phyloP scores from a whole-genome alignment of 2,888 invertebrate genomes.

The Mycalesis mineus region DNA sequence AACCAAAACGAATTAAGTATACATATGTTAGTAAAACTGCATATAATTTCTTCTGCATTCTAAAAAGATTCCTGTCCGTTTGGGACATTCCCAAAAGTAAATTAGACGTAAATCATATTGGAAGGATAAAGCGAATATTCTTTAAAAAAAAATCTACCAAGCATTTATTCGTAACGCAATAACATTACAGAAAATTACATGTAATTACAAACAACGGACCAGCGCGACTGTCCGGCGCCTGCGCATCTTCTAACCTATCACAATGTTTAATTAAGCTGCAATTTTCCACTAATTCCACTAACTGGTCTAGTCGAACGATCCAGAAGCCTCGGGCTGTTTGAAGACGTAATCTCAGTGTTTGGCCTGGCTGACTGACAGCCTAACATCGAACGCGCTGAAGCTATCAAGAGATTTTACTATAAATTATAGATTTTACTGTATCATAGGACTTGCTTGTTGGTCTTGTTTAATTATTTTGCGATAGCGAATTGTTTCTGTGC shows the following conservation, averaged over 20 bases:
- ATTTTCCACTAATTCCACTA: slow-evolving; percentile 45
- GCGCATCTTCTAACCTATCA: slow-evolving; percentile 30
- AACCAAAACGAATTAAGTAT: no score
- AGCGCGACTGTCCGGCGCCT: slow-evolving; percentile 37
- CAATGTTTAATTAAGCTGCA: slow-evolving; percentile 58
- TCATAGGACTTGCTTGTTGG: no score
- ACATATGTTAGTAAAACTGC: no score
- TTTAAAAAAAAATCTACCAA: slow-evolving; percentile 7
- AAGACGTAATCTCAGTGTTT: slow-evolving; percentile 39
- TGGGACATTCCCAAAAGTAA: no score
- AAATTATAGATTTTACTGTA: slow-evolving; percentile 1
- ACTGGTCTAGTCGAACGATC: slow-evolving; percentile 12
- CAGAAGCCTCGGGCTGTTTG: slow-evolving; percentile 41
- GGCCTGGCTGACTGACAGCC: slow-evolving; percentile 38
- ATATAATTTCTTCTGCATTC: no score
- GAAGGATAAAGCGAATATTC: no score
- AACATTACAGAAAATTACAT: slow-evolving; percentile 24
- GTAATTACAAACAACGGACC: slow-evolving; percentile 24
- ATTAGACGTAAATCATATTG: no score
- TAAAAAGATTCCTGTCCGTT: no score
- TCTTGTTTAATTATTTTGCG: no score
- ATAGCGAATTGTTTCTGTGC: no score
- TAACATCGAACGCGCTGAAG: slow-evolving; percentile 7
- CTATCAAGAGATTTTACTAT: slow-evolving; percentile 15
- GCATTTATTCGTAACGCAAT: slow-evolving; percentile 24